Base-by-base conservation (phyloP, 2,797 vertebrate genomes). In the Florisuga fusca region DNA sequence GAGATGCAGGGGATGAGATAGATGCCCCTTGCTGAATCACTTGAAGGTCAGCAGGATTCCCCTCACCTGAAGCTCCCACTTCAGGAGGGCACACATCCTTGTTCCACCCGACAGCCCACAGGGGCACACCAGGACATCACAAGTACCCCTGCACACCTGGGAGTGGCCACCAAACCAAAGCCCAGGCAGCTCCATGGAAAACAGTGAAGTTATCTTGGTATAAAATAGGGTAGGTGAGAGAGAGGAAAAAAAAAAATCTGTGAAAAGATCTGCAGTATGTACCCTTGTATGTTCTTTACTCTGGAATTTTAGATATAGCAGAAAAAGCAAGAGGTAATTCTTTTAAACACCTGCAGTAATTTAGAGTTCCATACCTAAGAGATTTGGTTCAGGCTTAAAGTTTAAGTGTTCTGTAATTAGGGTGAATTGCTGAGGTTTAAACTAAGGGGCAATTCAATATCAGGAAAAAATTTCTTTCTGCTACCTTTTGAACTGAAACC, bases 401-500 rank as follows among this genome's bases (percentile, higher is more conserved):
- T 85, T 46, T 64, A 81, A 88, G 33, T 68, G 21, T 61, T 93
- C 53, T 67, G 48, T 57, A 93, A 89, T 79, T 83, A 89, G 27
- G 33, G 63, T 74, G 89, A 90, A 92, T 94, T 93, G 83, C 53
- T 84, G 41, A 67, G 36, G 21, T 92, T 90, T 89, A 80, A 80
- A 80, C 57, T 80, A 74, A 90, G 25, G 54, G 50, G 83, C 68
- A 80, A 80, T 21, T 48, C 23, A 92, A 71, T 34, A 71, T 1
- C 61, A 25, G 92, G 92, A 67, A 84, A 81, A 53, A 68, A 45
- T 2, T 4, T 54, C 7, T 82, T 43, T 16, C 31, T 89, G 26
- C 34, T 83, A 74, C 5, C 31, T 77, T 87, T 80, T 90, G 41
- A 89, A 80, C 77, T 89, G 61, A 88, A 95, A 78, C 41, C n/a